phyloP scores from a whole-genome alignment of 2,888 invertebrate genomes.

The Teinopalpus imperialis region DNA sequence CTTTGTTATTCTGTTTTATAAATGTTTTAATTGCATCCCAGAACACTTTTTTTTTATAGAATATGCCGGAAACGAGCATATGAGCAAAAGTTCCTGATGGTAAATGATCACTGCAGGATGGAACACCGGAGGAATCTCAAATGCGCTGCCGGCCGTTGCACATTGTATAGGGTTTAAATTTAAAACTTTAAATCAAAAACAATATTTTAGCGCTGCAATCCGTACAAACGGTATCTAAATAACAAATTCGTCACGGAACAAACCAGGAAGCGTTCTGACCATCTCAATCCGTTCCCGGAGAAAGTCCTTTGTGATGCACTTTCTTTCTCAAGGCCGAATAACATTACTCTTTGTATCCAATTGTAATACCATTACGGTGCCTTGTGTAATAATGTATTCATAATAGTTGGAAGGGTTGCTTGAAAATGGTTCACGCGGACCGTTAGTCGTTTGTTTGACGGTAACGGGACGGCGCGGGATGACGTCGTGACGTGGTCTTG shows the following conservation, averaged over 20 bases:
- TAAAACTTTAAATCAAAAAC: too few relatives aligned
- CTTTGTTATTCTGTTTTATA: too few relatives aligned
- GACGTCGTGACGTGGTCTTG: conserved; percentile 44
- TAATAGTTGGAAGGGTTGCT: conserved; percentile 66
- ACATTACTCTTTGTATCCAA: conserved; percentile 67
- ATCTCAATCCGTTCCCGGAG: conserved; percentile 60
- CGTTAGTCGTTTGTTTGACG: conserved; percentile 59
- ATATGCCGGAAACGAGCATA: too few relatives aligned
- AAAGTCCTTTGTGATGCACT: conserved; percentile 69
- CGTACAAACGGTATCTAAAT: neutral
- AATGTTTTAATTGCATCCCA: too few relatives aligned
- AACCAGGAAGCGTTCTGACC: conserved; percentile 53
- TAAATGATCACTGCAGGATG: too few relatives aligned
- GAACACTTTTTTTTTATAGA: too few relatives aligned
- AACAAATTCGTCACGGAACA: conserved; percentile 55
- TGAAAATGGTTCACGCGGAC: conserved; percentile 67
- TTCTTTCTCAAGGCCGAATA: conserved; percentile 63
- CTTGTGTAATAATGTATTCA: conserved; percentile 74
- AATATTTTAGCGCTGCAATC: too few relatives aligned
- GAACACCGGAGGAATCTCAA: too few relatives aligned
- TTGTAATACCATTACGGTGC: conserved; percentile 66
- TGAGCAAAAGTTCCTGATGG: too few relatives aligned
- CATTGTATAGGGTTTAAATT: too few relatives aligned
- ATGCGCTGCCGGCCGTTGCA: too few relatives aligned
- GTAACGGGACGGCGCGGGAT: conserved; percentile 56